Percentiles rank a stretch among this genome's conserved stretches.
Evolutionary conservation across 2,113 vertebrate species (phyloP).

Genomic region (Elephantulus edwardii): DNA sequence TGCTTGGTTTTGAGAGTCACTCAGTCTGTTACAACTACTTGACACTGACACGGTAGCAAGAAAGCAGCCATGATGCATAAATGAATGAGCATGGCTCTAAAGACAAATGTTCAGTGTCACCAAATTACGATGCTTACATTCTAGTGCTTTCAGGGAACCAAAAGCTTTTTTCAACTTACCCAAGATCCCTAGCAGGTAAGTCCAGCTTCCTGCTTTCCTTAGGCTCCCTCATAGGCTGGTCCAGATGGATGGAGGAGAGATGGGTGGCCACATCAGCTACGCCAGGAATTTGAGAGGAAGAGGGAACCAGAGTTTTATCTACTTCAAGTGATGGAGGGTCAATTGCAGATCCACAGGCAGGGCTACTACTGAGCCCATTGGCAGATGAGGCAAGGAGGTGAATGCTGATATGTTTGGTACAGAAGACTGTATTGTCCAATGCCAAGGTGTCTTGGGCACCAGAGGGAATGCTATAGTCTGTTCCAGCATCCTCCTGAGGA

Average conservation of each 20-base stretch:
- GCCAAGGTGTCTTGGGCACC: constrained; percentile 22
- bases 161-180: constrained; percentile 74
- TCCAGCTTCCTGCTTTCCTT: constrained; percentile 36
- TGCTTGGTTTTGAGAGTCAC: neutral
- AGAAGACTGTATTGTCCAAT: neutral
- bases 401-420: constrained; percentile 45
- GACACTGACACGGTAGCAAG: neutral
- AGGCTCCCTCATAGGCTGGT: constrained; percentile 63
- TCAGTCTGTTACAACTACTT: neutral
- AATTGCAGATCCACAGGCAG: rapidly evolving
- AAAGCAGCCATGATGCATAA: neutral
- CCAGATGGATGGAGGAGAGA: constrained; percentile 90
- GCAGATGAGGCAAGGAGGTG: constrained; percentile 40
- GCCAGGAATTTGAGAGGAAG: constrained; percentile 46
- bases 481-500: constrained; percentile 43
- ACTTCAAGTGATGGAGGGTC: neutral
- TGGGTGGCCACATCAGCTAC: constrained; percentile 85
- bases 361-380: rapidly evolving
- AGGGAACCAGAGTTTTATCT: neutral
- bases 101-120: neutral
- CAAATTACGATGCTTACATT: neutral
- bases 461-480: neutral
- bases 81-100: neutral
- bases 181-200: constrained; percentile 12
- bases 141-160: neutral